Percentiles rank a stretch among this genome's conserved stretches.
These are phyloP conservation scores for Phenganax subtilis DNA, from an alignment of 92 coral and sea anemone genomes.

Conservation along the genomic window DNA sequence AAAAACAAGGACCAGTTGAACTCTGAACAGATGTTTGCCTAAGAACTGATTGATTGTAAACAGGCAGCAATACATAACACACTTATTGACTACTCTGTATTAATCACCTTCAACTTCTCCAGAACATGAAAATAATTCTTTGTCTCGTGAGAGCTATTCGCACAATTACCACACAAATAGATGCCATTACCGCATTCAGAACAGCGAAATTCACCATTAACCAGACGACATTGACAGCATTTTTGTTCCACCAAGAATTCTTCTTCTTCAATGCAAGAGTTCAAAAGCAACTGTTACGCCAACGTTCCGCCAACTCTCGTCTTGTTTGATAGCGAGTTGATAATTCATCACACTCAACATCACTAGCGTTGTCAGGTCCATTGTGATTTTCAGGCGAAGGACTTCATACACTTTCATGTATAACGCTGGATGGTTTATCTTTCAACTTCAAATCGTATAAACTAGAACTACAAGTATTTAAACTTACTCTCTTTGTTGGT, in stretches of 20 bases:
- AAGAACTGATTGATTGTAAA: not conserved
- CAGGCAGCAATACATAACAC: too few species aligned
- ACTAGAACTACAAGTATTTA: not conserved
- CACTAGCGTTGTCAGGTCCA: not conserved
- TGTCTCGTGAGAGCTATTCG: not conserved
- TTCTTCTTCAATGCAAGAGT: not conserved
- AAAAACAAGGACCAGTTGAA: too few species aligned
- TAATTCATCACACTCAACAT: not conserved
- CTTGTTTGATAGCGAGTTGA: not conserved
- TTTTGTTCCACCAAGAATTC: not conserved
- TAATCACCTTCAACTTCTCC: constrained; percentile 7
- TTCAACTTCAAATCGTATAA: not conserved
- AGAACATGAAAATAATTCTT: constrained; percentile 7
- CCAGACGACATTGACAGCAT: not conserved
- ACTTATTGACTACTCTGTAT: not conserved
- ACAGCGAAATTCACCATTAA: not conserved
- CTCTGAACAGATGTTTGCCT: not conserved
- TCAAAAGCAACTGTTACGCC: not conserved
- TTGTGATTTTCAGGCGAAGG: too few species aligned
- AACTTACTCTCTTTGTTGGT: not conserved
- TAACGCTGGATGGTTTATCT: not conserved
- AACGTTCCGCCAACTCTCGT: not conserved
- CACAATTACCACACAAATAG: not conserved
- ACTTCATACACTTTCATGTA: not conserved
- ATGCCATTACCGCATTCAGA: not conserved